phyloP scores from a whole-genome alignment of 2,797 vertebrate genomes.

The Podarcis lilfordi region DNA sequence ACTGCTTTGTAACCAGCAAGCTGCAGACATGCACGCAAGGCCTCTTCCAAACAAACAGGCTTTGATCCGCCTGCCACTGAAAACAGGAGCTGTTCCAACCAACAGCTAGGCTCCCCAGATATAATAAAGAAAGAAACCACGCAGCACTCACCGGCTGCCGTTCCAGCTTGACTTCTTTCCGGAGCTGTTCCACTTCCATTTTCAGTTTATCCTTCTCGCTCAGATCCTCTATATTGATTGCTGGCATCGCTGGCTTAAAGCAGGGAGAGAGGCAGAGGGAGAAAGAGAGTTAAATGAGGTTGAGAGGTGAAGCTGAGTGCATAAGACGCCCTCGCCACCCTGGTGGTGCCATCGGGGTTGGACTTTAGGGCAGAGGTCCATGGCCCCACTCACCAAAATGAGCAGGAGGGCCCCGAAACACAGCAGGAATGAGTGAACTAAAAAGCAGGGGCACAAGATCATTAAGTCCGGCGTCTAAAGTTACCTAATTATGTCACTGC shows the following conservation, averaged over 20 bases:
- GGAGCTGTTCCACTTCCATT: constrained; percentile 93
- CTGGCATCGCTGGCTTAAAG: constrained; percentile 83
- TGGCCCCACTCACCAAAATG: no score
- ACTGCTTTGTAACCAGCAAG: not conserved
- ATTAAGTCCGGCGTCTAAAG: not conserved
- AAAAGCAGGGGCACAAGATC: not conserved
- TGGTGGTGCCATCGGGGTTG: no score
- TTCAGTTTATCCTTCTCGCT: constrained; percentile 92
- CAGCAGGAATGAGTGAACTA: not conserved
- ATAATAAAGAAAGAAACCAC: not conserved
- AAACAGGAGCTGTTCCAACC: not conserved
- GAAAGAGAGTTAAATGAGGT: constrained; percentile 32
- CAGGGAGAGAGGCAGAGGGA: constrained; percentile 29
- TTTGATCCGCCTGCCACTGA: not conserved
- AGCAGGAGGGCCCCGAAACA: no score
- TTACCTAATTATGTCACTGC: not conserved
- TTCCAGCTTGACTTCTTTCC: constrained; percentile 89
- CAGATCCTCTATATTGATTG: constrained; percentile 90
- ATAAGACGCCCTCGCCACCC: not conserved
- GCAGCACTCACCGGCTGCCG: constrained; percentile 87
- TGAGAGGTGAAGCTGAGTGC: constrained; percentile 19
- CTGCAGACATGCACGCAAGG: not conserved
- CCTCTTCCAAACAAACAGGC: not conserved
- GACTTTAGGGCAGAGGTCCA: no score
- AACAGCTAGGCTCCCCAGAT: not conserved